phyloP scores from a whole-genome alignment of 2,888 invertebrate genomes.

The Metellina segmentata region DNA sequence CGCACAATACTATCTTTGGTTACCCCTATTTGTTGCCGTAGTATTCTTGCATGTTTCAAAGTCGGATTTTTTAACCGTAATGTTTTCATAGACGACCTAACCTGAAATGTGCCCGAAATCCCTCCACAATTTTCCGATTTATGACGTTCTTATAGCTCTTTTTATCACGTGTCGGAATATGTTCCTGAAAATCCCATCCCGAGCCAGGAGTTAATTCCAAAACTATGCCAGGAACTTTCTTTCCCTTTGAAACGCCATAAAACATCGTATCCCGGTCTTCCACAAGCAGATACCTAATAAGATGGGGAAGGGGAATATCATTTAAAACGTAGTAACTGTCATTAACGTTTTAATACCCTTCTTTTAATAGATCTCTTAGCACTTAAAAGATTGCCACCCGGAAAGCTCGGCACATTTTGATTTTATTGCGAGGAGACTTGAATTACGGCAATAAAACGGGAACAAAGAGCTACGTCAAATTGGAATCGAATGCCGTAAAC shows the following conservation, averaged over 20 bases:
- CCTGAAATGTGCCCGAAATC: not conserved
- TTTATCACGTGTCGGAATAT: not conserved
- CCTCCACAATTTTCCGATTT: not conserved
- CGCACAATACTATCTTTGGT: too few relatives aligned
- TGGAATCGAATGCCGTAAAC: conserved; percentile 28
- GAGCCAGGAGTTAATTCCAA: not conserved
- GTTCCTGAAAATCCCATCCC: not conserved
- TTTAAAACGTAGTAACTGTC: conserved; percentile 36
- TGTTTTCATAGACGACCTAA: too few relatives aligned
- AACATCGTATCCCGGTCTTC: not conserved
- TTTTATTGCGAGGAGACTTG: conserved; percentile 11
- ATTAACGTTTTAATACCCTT: conserved; percentile 34
- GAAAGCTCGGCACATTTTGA: conserved; percentile 27
- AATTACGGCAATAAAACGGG: conserved; percentile 29
- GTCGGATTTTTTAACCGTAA: too few relatives aligned
- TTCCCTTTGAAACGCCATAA: not conserved
- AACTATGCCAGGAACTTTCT: not conserved
- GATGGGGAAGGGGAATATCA: not conserved
- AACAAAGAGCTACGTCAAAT: conserved; percentile 24
- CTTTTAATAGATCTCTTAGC: conserved; percentile 18
- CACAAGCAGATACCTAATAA: not conserved
- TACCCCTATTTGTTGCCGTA: too few relatives aligned
- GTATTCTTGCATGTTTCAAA: too few relatives aligned
- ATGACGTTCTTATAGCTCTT: not conserved
- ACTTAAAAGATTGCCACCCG: conserved; percentile 9